Evolutionary conservation across 2,113 vertebrate genomes (phyloP), one percentile per base, ranked within the genome.

Genomic region (Fulica atra): DNA sequence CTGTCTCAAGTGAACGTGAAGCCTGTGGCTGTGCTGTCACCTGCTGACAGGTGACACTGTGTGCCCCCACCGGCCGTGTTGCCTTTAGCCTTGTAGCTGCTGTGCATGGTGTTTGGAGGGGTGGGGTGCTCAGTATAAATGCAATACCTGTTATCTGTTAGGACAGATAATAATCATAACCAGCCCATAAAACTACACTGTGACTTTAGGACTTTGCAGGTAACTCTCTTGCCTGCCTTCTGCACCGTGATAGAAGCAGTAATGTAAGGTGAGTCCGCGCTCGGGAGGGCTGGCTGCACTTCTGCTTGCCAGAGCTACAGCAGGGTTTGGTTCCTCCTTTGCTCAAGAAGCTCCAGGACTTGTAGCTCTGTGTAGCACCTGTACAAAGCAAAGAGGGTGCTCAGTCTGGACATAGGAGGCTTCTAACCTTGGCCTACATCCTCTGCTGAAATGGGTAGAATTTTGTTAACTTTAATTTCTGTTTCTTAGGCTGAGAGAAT

Each of bases 401-500:
- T 89, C 46, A 7, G 13, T 21, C 44, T 82, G 79, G 40, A 50
- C 4, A 0, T 3, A 7, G 0, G 35, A 61, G 48, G 56, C 73
- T 86, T 35, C 46, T 78, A 20, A 48, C 63, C 7, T 60, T 68
- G 69, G 14, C 48, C 29, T 70, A 0, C 8, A 20, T 61, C 54
- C 50, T 70, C 44, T 63, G 50, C 63, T 60, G 59, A 31, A 23
- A 16, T 33, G 65, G 36, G 40, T 48, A 40, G 48, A 16, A 36
- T 78, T 64, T 35, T 68, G 48, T n/a, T 11, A 28, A 72, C 13
- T 79, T 79, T 66, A 5, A 8, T 65, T 79, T 96, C 82, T 93
- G 31, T 56, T 96, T 16, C 88, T 44, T 64, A 99, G 99, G 99
- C 99, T 10, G 99, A 99, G 97, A 98, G 99, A 82, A 97, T 99